phyloP scores from a whole-genome alignment of 2,888 invertebrate genomes.

The Cosmorhoe ocellata region DNA sequence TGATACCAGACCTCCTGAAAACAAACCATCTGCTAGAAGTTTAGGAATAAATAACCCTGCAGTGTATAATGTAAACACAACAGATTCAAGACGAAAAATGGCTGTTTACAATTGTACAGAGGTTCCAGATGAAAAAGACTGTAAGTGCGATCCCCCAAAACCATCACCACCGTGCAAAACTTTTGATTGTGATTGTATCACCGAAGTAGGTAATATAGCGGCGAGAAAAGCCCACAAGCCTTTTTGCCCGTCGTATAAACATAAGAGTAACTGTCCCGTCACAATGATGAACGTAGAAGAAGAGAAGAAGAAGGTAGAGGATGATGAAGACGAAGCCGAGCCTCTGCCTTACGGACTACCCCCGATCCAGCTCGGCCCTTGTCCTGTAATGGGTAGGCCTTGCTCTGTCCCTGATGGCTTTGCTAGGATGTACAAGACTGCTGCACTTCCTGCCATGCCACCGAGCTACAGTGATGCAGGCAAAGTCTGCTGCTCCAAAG shows the following conservation, averaged over 20 bases:
- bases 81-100: slow-evolving; percentile 35
- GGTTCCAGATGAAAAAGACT: slow-evolving; percentile 61
- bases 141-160: slow-evolving; percentile 66
- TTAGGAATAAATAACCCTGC: slow-evolving; percentile 36
- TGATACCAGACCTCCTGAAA: slow-evolving; percentile 25
- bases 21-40: slow-evolving; percentile 33
- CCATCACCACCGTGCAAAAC: slow-evolving; percentile 67
- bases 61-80: slow-evolving; percentile 43
- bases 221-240: slow-evolving; percentile 64
- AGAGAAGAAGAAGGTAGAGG: slow-evolving; percentile 55
- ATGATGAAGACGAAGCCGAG: slow-evolving; percentile 65
- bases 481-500: slow-evolving; percentile 75
- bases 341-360: slow-evolving; percentile 73
- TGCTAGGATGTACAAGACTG: slow-evolving; percentile 71
- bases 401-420: slow-evolving; percentile 73
- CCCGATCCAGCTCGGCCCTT: slow-evolving; percentile 71
- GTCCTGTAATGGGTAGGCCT: slow-evolving; percentile 72
- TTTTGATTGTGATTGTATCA: slow-evolving; percentile 68
- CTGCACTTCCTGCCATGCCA: slow-evolving; percentile 54
- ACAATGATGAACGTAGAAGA: slow-evolving; percentile 57
- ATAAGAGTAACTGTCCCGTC: slow-evolving; percentile 67
- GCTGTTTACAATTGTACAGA: slow-evolving; percentile 54
- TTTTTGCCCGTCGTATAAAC: slow-evolving; percentile 68
- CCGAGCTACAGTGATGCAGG: slow-evolving; percentile 69
- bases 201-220: slow-evolving; percentile 50